These are phyloP conservation scores for Sebastes matsubarae DNA, from an alignment of 2,797 vertebrate species.

Conservation along the genomic window DNA sequence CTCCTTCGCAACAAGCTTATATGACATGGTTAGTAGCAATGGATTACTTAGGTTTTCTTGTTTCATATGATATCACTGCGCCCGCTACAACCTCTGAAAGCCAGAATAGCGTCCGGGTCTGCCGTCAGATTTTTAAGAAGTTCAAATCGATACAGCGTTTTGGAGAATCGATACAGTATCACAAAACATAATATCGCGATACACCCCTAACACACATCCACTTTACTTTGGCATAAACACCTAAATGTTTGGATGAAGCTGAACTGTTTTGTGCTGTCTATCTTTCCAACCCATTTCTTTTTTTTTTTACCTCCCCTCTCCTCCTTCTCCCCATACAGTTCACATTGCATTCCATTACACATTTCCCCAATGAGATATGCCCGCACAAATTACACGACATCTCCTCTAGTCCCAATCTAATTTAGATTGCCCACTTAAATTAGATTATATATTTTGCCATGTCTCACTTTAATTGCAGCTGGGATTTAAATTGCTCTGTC, in stretches of 20 bases:
- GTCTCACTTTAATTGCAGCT: constrained; percentile 63
- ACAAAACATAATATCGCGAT: no score
- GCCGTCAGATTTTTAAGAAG: no score
- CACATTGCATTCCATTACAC: constrained; percentile 6
- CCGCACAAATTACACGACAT: constrained; percentile 41
- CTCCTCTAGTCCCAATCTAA: constrained; percentile 49
- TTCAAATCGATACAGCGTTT: no score
- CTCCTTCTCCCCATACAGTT: not conserved
- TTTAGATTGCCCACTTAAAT: constrained; percentile 62
- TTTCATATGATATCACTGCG: no score
- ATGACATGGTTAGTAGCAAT: no score
- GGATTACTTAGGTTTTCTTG: no score
- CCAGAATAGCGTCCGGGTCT: accelerated
- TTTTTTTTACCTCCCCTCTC: not conserved
- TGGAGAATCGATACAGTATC: no score
- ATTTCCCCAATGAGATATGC: constrained; percentile 44
- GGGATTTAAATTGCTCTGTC: constrained; percentile 51
- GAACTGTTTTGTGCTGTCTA: not conserved
- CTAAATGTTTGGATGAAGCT: not conserved
- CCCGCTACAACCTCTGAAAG: no score
- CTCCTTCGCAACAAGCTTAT: no score
- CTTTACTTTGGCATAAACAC: constrained; percentile 2
- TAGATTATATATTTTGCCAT: constrained; percentile 58
- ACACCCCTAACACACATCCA: not conserved
- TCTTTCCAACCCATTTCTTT: not conserved